Conservation (phyloP, 2,113 vertebrate genomes). For the Hiodon alosoides region DNA sequence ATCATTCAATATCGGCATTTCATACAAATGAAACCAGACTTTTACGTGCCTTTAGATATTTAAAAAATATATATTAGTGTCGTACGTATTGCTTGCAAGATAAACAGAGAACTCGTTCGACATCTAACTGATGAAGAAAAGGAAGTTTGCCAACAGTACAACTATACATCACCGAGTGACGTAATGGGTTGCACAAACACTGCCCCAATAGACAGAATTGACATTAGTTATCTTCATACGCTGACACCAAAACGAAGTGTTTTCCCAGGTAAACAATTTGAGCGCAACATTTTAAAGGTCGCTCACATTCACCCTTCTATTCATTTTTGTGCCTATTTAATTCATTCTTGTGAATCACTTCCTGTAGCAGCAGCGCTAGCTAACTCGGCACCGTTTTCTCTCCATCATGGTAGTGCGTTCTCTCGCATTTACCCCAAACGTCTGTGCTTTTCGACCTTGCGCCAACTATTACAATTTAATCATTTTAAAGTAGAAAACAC, state of each 20-base stretch:
- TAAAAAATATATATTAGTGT: not conserved
- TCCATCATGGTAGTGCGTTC: conserved; percentile 1
- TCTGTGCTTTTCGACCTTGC: not conserved
- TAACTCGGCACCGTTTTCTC: conserved; percentile 1
- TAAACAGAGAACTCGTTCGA: not conserved
- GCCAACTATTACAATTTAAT: not conserved
- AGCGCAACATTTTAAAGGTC: not conserved
- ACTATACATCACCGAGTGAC: not conserved
- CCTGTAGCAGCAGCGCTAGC: conserved; percentile 10
- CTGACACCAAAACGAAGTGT: too few species aligned
- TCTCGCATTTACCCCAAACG: not conserved
- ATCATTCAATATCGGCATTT: too few species aligned
- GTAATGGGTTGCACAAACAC: not conserved
- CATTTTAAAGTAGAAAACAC: not conserved
- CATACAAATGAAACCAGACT: too few species aligned
- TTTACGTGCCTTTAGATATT: too few species aligned
- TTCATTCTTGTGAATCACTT: conserved; percentile 25
- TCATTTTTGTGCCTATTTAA: not conserved
- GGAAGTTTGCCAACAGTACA: not conserved
- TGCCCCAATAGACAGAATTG: too few species aligned
- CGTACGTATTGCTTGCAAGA: not conserved
- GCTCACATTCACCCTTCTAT: not conserved
- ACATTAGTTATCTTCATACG: too few species aligned
- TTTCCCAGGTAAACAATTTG: too few species aligned
- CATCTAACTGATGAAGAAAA: not conserved